phyloP scores from a whole-genome alignment of 2,113 vertebrate genomes.

The Hucho hucho region DNA sequence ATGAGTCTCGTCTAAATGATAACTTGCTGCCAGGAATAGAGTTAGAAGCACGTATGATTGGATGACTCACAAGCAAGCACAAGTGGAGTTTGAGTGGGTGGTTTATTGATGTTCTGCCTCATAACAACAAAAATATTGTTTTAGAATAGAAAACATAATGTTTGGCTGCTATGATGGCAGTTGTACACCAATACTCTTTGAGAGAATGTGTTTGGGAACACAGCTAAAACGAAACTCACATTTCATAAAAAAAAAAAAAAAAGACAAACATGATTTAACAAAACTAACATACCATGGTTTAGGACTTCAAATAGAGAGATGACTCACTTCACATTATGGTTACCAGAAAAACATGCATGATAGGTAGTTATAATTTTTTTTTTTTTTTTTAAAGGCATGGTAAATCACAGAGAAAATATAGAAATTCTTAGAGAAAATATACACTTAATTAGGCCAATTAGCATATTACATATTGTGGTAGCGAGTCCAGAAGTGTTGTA shows the following conservation, averaged over 20 bases:
- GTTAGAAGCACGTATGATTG: no score
- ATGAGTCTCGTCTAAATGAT: not conserved
- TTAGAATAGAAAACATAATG: not conserved
- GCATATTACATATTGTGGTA: slow-evolving; percentile 25
- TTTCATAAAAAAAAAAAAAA: not conserved
- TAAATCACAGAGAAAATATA: not conserved
- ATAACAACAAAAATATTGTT: slow-evolving; percentile 24
- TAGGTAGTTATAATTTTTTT: not conserved
- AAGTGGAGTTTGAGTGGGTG: slow-evolving; percentile 8
- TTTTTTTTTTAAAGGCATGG: not conserved
- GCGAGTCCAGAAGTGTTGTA: slow-evolving; percentile 17
- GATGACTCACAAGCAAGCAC: not conserved
- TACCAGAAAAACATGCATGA: not conserved
- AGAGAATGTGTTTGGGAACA: no score
- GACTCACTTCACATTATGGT: not conserved
- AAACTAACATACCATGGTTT: not conserved
- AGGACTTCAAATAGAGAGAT: not conserved
- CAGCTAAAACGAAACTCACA: no score
- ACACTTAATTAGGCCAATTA: not conserved
- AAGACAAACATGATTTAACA: no score
- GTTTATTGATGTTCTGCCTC: slow-evolving; percentile 52
- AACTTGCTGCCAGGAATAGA: not conserved
- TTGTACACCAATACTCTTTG: not conserved
- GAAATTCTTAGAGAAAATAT: not conserved
- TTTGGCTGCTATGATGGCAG: not conserved